Evolutionary conservation across 2,797 vertebrate species (phyloP).

Genomic region (Phoxinus dragarum): DNA sequence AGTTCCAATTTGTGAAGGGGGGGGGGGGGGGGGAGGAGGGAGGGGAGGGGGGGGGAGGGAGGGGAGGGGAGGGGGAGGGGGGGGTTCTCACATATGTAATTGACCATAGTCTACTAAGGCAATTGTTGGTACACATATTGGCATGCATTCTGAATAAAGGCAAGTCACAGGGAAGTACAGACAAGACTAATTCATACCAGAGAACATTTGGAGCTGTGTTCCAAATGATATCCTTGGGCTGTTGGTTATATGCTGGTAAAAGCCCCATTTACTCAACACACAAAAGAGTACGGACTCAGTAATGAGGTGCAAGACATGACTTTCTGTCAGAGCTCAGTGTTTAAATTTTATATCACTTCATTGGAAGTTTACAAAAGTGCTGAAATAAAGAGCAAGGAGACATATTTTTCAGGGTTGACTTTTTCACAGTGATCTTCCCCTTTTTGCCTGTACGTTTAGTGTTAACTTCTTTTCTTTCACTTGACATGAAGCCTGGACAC

Average conservation of each 20-base stretch:
- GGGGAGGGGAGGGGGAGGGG: too few species aligned
- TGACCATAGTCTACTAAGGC: conserved; percentile 62
- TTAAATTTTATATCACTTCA: conserved; percentile 11
- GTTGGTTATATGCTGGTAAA: conserved; percentile 30
- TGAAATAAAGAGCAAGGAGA: conserved; percentile 16
- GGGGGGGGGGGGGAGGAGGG: too few species aligned
- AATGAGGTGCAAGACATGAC: conserved; percentile 24
- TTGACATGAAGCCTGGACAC: conserved; percentile 52
- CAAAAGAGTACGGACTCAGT: background rate
- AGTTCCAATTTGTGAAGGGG: too few species aligned
- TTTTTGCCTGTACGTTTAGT: background rate
- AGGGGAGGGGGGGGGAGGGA: too few species aligned
- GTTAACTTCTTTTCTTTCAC: background rate
- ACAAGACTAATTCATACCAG: conserved; percentile 53
- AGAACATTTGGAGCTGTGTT: conserved; percentile 60
- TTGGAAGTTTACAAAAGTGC: conserved; percentile 1
- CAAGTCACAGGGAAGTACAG: conserved; percentile 58
- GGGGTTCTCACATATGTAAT: background rate
- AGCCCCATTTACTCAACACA: conserved; percentile 48
- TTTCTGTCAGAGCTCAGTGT: conserved; percentile 24
- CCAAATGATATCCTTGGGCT: conserved; percentile 45
- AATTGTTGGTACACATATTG: conserved; percentile 65
- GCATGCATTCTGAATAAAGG: conserved; percentile 70
- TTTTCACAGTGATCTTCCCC: background rate
- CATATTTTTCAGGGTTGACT: background rate